Percentiles rank a stretch among this genome's conserved stretches.
Conservation (phyloP, 2,888 invertebrate genomes). For the Pecten maximus region DNA sequence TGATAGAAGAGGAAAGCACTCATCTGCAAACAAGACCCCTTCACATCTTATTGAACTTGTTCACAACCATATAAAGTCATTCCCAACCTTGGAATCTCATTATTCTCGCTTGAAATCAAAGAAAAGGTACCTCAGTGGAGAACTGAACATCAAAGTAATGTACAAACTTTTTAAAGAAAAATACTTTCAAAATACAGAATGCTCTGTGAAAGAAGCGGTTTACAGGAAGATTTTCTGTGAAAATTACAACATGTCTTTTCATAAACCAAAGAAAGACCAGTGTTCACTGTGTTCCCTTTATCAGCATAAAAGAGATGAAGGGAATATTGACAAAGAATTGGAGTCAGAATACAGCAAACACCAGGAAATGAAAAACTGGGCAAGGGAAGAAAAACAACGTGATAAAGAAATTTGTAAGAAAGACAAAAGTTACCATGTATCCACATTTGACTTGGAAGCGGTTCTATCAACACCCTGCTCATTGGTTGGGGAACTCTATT, state of each 20-base stretch:
- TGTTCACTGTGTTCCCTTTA: not conserved
- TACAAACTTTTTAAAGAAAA: constrained; percentile 14
- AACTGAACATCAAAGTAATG: constrained; percentile 48
- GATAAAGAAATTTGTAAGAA: constrained; percentile 44
- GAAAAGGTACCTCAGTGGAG: constrained; percentile 43
- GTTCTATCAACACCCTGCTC: constrained; percentile 54
- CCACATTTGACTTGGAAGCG: constrained; percentile 56
- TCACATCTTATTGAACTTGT: constrained; percentile 28
- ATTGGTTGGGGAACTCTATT: constrained; percentile 53
- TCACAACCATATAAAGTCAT: constrained; percentile 50
- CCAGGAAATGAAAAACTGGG: constrained; percentile 39
- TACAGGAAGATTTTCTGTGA: not conserved
- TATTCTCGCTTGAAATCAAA: constrained; percentile 38
- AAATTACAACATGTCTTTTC: not conserved
- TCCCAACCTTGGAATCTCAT: constrained; percentile 51
- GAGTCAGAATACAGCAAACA: constrained; percentile 2
- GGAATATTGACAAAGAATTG: not conserved
- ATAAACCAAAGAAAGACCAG: not conserved
- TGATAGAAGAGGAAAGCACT: constrained; percentile 49
- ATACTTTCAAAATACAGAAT: not conserved
- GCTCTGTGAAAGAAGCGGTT: not conserved
- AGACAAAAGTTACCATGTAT: constrained; percentile 37
- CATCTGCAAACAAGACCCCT: constrained; percentile 54
- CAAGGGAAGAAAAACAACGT: constrained; percentile 43
- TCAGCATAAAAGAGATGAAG: not conserved